Conservation (phyloP, 2,113 vertebrate species). For the Anseranas semipalmata region DNA sequence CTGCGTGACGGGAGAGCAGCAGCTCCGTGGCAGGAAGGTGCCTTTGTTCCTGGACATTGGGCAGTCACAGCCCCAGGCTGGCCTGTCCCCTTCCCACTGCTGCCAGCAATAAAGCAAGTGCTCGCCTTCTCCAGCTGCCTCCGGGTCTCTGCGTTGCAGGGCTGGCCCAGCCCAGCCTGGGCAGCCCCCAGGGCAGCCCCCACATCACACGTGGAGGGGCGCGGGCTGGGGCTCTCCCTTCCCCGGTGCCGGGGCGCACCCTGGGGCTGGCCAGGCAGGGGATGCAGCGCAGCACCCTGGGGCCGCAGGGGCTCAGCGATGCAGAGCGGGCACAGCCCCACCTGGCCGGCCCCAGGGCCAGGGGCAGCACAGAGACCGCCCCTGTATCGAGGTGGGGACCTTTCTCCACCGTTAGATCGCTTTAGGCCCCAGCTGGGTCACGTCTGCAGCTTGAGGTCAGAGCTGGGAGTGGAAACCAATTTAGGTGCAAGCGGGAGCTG, state of each 20-base stretch:
- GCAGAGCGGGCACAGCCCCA: not conserved
- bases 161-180: not conserved
- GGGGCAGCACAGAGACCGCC: not conserved
- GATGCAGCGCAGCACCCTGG: not conserved
- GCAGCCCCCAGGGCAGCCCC: not conserved
- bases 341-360: not conserved
- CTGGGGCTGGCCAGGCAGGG: fast-evolving
- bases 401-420: not conserved
- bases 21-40: not conserved
- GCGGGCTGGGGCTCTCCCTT: not conserved
- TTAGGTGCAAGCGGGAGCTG: not conserved
- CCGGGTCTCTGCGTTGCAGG: fast-evolving
- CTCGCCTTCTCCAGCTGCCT: not conserved
- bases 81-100: not conserved
- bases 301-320: not conserved
- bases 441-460: fast-evolving
- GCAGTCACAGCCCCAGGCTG: not conserved
- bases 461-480: not conserved
- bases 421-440: not conserved
- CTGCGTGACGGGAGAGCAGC: not conserved
- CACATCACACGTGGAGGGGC: not conserved
- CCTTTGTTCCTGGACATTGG: fast-evolving
- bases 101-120: not conserved
- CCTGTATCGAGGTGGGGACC: fast-evolving
- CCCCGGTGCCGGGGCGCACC: too few relatives aligned